Percentiles rank a stretch among this genome's conserved stretches.
These are phyloP conservation scores for Paracanthobrama guichenoti DNA, from an alignment of 2,113 vertebrate species.

Conservation along the genomic window DNA sequence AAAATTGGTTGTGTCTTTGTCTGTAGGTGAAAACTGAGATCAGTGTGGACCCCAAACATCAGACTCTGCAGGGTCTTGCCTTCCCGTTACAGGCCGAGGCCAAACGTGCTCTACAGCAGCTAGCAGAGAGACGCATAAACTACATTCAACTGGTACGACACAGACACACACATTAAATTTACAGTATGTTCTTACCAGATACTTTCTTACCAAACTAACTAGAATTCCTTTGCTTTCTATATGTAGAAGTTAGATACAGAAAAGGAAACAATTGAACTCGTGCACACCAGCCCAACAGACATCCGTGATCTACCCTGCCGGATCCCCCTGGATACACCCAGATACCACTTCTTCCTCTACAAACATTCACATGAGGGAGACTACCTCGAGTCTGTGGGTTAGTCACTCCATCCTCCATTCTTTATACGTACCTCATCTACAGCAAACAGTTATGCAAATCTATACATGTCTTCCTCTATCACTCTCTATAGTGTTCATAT, in stretches of 20 bases:
- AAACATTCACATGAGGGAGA: constrained; percentile 94
- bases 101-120: constrained; percentile 84
- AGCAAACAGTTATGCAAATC: neutral
- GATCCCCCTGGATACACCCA: constrained; percentile 89
- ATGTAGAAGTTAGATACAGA: constrained; percentile 88
- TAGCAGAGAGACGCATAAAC: constrained; percentile 86
- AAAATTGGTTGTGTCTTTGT: constrained; percentile 22
- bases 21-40: constrained; percentile 92
- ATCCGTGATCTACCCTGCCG: constrained; percentile 83
- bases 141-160: constrained; percentile 90
- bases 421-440: neutral
- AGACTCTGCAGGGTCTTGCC: constrained; percentile 91
- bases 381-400: constrained; percentile 91
- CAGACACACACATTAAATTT: neutral
- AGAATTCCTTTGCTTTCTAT: neutral
- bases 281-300: constrained; percentile 88
- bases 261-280: constrained; percentile 91
- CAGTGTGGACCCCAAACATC: constrained; percentile 92
- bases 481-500: constrained; percentile 87
- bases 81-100: constrained; percentile 89
- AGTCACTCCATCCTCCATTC: constrained; percentile 52
- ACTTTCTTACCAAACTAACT: neutral
- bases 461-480: constrained; percentile 3
- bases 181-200: neutral
- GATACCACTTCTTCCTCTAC: constrained; percentile 98